phyloP scores from a whole-genome alignment of 2,888 invertebrate genomes.

The Yponomeuta evonymella region DNA sequence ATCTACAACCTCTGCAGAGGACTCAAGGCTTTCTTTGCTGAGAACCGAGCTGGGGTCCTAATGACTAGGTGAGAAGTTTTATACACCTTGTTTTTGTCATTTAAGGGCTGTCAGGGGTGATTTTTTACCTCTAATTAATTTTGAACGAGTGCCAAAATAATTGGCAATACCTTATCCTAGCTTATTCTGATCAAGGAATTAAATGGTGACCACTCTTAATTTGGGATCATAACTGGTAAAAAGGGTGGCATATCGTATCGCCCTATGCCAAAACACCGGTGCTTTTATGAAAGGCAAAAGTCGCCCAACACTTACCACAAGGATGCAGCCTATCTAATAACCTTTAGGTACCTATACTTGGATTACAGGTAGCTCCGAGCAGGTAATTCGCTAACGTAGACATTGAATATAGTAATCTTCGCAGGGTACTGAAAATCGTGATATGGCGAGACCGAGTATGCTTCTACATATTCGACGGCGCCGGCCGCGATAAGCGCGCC shows the following conservation, averaged over 20 bases:
- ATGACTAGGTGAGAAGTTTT: slow-evolving; percentile 45
- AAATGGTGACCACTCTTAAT: too few relatives aligned
- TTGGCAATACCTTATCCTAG: too few relatives aligned
- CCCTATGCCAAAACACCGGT: too few relatives aligned
- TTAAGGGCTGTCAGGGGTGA: too few relatives aligned
- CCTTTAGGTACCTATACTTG: not conserved
- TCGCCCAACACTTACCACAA: too few relatives aligned
- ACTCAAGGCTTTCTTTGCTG: slow-evolving; percentile 71
- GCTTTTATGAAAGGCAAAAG: too few relatives aligned
- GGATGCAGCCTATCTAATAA: too few relatives aligned
- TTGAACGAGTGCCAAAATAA: too few relatives aligned
- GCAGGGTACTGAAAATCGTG: slow-evolving; percentile 62
- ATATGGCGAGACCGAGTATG: slow-evolving; percentile 77
- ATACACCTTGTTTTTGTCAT: not conserved
- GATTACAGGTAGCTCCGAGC: not conserved
- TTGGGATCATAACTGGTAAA: too few relatives aligned
- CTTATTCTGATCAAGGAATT: too few relatives aligned
- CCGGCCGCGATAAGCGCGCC: slow-evolving; percentile 70
- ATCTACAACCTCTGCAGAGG: slow-evolving; percentile 72
- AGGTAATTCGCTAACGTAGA: not conserved
- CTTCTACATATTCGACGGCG: slow-evolving; percentile 80
- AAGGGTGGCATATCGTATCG: too few relatives aligned
- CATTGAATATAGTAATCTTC: slow-evolving; percentile 14
- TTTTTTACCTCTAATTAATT: too few relatives aligned
- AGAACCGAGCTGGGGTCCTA: slow-evolving; percentile 70